These are phyloP conservation scores for Sebastes trivittatus DNA, from an alignment of 2,797 vertebrate species.

Conservation along the genomic window DNA sequence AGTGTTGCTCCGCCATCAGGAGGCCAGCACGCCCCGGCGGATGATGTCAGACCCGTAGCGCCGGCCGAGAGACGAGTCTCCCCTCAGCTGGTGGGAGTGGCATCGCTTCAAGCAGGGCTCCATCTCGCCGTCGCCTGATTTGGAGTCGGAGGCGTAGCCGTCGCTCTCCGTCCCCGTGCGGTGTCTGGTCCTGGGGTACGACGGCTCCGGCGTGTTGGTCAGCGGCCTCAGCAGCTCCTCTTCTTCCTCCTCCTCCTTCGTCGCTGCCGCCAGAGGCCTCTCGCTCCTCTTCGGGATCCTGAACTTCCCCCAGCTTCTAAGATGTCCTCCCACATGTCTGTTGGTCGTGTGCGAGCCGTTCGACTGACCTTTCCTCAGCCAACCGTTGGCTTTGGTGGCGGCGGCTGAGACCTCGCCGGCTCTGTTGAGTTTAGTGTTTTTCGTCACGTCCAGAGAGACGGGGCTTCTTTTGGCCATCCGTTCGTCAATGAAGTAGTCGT, in stretches of 20 bases:
- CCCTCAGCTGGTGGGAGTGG: constrained; percentile 84
- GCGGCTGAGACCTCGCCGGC: constrained; percentile 47
- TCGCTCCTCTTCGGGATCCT: constrained; percentile 94
- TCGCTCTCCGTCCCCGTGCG: constrained; percentile 85
- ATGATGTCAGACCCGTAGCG: constrained; percentile 91
- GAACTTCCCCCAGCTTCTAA: constrained; percentile 96
- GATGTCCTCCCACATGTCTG: constrained; percentile 78
- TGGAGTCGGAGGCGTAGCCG: constrained; percentile 82
- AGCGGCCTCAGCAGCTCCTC: constrained; percentile 62
- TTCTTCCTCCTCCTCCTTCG: background rate
- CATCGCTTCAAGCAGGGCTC: constrained; percentile 87
- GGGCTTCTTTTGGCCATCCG: constrained; percentile 50
- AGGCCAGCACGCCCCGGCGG: constrained; percentile 92
- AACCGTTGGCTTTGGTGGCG: constrained; percentile 82
- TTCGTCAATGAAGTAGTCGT: constrained; percentile 62
- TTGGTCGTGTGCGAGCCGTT: constrained; percentile 80
- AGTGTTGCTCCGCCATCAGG: constrained; percentile 78
- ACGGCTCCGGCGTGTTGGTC: constrained; percentile 67
- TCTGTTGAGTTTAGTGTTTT: constrained; percentile 50
- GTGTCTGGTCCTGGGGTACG: constrained; percentile 81
- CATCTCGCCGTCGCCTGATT: constrained; percentile 83
- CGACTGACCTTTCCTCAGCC: constrained; percentile 77
- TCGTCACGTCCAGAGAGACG: constrained; percentile 3
- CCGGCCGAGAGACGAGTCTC: constrained; percentile 82
- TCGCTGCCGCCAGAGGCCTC: constrained; percentile 61